Base-by-base conservation (phyloP, 2,113 vertebrate species). In the Urocynchramus pylzowi region DNA sequence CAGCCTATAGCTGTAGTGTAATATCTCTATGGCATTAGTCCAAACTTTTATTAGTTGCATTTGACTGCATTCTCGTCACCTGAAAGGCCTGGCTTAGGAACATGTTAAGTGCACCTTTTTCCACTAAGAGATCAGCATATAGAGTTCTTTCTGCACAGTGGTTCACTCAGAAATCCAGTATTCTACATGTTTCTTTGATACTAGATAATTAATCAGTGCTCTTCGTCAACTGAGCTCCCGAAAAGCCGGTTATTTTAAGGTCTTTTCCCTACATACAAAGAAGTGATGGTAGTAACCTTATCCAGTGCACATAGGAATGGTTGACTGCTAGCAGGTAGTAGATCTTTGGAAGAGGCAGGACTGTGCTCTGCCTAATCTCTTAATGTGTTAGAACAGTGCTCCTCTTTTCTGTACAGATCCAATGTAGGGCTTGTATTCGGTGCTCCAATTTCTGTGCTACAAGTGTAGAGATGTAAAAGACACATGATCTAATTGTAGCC, bases 401-500 rank as follows among this genome's bases (percentile, higher is more conserved):
- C 6, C 31, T 73, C 37, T 65, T 49, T 44, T 70, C 54, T 41
- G 7, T 63, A 13, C 4, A 1, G 12, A 13, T 22, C 16, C 57
- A 35, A 12, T 1, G 2, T 4, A 26, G 16, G 39, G 41, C 47
- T 79, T 52, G 19, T 56, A 20, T 82, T 82, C 31, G 3, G 1
- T 3, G 8, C n/a, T 65, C 54, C 10, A 5, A 10, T 65, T 83
- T 80, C 27, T 47, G 20, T 77, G 52, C 37, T 70, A 2, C 20
- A 14, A 21, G 22, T 27, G 10, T 42, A 44, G 64, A 59, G 30
- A 16, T 26, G 2, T 0, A 39, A 44, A 80, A 74, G 27, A 53
- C 2, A 4, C 0, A 1, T 6, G 31, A 42, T 42, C 2, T 76
- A 41, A 23, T 28, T 8, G 9, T 27, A 83, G 67, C n/a, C 54